Conservation (phyloP, 2,888 invertebrate species). For the Mayetiola destructor region DNA sequence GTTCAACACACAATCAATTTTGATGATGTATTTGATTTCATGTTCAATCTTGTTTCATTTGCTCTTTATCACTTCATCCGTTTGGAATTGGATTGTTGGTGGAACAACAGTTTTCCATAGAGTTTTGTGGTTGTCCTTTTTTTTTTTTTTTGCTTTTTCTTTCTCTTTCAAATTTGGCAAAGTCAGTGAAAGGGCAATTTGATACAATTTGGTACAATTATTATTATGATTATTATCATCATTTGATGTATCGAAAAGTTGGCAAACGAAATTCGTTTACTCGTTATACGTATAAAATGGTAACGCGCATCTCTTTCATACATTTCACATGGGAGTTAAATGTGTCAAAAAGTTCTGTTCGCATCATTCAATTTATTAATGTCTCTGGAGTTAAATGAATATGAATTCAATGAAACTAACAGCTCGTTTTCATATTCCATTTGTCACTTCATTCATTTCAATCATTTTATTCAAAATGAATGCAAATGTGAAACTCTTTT, state of each 20-base stretch:
- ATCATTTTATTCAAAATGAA: neutral
- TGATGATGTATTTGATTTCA: no score
- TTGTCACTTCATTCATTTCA: neutral
- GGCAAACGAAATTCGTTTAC: neutral
- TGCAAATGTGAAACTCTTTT: neutral
- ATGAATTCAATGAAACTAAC: no score
- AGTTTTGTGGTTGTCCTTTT: no score
- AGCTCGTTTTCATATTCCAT: neutral
- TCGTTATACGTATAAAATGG: no score
- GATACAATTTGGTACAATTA: neutral
- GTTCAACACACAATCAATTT: no score
- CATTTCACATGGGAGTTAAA: neutral
- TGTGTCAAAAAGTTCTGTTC: constrained; percentile 5
- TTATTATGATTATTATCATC: neutral
- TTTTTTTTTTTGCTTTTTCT: no score
- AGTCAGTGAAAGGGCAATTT: neutral
- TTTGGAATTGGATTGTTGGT: no score
- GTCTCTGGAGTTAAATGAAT: no score
- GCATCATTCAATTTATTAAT: neutral
- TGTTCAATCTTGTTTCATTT: no score
- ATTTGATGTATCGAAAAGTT: neutral
- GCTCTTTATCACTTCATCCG: no score
- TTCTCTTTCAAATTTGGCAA: neutral
- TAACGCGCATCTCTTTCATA: no score
- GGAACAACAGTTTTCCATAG: no score